Evolutionary conservation across 2,888 invertebrate species (phyloP), one percentile per base, ranked within the genome.

Genomic region (Ganaspis brasiliensis): DNA sequence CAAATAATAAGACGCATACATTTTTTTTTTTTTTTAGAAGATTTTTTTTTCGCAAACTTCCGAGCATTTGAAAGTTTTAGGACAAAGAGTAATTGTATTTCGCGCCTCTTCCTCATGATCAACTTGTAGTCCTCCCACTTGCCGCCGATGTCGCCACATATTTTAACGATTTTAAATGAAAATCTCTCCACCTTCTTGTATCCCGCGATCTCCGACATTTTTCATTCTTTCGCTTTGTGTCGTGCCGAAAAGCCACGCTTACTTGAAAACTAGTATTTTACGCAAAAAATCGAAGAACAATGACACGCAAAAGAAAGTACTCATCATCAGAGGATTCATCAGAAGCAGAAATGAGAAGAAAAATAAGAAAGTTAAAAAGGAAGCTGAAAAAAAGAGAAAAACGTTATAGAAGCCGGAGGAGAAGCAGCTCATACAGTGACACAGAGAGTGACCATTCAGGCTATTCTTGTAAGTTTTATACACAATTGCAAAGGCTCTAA

Each of bases 211-310:
- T 6, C 16, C 16, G n/a, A 4, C n/a, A n/a, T 49, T 2, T 49
- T 49, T 49, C 16, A 49, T 49, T 49, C 49, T 49, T 49, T 49
- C 16, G 49, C 49, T 49, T 49, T 49, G 49, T 49, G 49, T 49
- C 49, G 49, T 49, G 49, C 49, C 49, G 49, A 49, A 49, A 49
- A 49, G 49, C 16, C 49, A 16, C 49, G 49, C 31, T 31, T 49
- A 2, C 6, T 49, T 49, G n/a, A 16, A 49, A 49, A 16, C 8
- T 16, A 49, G 2, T 49, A n/a, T 49, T 16, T n/a, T 16, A 5
- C 8, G n/a, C n/a, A 5, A 49, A 49, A 49, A 49, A 12, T 40
- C 16, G 4, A 49, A 49, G 16, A 49, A 49, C 14, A 49, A 49
- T 49, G 49, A n/a, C 49, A 49, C 1, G 2, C n/a, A 49, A 49